Base-by-base conservation (phyloP, 2,888 invertebrate genomes). In the Noctuana brunneofusca region DNA sequence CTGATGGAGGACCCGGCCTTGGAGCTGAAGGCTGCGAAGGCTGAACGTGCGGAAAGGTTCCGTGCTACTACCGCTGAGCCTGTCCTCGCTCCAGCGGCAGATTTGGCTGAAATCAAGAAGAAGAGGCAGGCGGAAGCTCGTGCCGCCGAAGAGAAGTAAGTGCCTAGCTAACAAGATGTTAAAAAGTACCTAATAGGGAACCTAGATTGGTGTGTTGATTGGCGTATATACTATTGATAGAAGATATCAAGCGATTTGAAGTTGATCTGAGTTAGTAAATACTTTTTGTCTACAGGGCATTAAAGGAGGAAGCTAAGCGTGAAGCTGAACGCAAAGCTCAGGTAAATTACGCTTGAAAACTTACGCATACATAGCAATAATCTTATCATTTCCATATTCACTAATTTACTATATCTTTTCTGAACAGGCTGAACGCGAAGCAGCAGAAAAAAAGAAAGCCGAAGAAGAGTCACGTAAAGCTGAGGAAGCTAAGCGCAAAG, bases 71-170 rank as follows among this genome's bases (percentile, higher is more conserved):
- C 92, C 8, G 84, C 84, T 71, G 76, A 92, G 78, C 84, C 93
- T 0, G 83, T 86, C 20, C 69, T 89, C 67, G 77, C 88, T 1
- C 88, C 93, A n/a, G 80, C 92, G 8, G 92, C 93, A 48, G 89
- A 93, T 70, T 84, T 93, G 58, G 88, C 92, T 38, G 92, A 92
- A 68, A 89, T 92, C 64, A 89, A 92, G 66, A 90, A 90, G 70
- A 93, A 93, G 72, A 90, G 92, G 70, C 93, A 94, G 67, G 94
- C 94, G 68, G 95, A 94, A 76, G 93, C 93, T 43, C 93, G 92
- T 71, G 87, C 93, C 72, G 93, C 92, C 54, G 93, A 93, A 74
- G 94, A 94, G 74, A 93, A 88, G 93, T 93, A 79, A 83, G 87
- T 65, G 41, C 9, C 16, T 16, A 16, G 16, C 6, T 1, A 4